phyloP scores from a whole-genome alignment of 2,888 invertebrate species.

The Junonia oenone region DNA sequence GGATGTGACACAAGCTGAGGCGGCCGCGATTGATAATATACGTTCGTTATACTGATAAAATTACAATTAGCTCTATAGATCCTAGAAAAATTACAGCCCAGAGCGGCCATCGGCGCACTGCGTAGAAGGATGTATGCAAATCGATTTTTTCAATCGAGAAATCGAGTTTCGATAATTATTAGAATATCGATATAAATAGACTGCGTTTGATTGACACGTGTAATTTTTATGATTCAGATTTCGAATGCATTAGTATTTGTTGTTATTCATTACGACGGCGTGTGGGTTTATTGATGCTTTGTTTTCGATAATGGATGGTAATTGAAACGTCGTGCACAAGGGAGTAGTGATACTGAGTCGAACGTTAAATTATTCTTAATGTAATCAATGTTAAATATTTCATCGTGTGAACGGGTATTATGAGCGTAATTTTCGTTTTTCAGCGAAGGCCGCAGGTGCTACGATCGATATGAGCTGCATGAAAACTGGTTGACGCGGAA shows the following conservation, averaged over 20 bases:
- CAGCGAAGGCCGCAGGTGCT: conserved; percentile 21
- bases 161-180: conserved; percentile 9
- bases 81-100: conserved; percentile 3
- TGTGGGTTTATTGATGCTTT: not conserved
- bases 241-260: not conserved
- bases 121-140: conserved; percentile 23
- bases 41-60: conserved; percentile 21
- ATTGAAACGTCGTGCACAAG: not conserved
- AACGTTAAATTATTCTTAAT: not conserved
- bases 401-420: not conserved
- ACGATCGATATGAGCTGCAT: conserved; percentile 25
- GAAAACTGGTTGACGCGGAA: conserved; percentile 45
- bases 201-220: conserved; percentile 11
- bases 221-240: not conserved
- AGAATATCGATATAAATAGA: not conserved
- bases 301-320: not conserved
- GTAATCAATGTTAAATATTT: not conserved
- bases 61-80: conserved; percentile 18
- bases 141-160: conserved; percentile 22
- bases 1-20: conserved; percentile 9
- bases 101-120: not conserved
- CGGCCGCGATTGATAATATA: conserved; percentile 27
- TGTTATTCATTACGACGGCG: not conserved
- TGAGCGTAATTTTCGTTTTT: conserved; percentile 5
- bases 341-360: not conserved